Base-by-base conservation (phyloP, 2,113 vertebrate species). In the Ictalurus furcatus region DNA sequence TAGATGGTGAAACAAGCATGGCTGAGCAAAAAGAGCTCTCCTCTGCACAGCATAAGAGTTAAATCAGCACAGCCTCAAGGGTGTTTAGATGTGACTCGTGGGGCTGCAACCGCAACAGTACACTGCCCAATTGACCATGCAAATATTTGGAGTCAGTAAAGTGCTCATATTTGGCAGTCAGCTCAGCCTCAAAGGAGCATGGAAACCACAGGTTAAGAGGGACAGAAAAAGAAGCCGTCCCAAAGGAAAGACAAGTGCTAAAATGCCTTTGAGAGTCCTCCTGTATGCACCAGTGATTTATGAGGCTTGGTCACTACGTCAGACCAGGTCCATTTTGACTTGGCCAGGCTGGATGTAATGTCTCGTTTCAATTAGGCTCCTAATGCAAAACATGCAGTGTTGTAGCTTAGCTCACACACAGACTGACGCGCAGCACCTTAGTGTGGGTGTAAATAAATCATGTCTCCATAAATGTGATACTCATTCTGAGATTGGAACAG, bases 111-210 rank as follows among this genome's bases (percentile, higher is more conserved):
- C 89, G 84, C 91, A 93, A 92, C 92, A 92, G 89, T 90, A 89
- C 89, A 91, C 93, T 92, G 91, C 93, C 93, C 93, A 95, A 91
- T 92, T 94, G 92, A 94, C 90, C 93, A 91, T 92, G 93, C 92
- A 94, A 95, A 95, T 95, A 95, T 95, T 95, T 95, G 91, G 91
- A 94, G 91, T 92, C 85, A 73, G 89, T 79, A 92, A 89, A 90
- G 90, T 92, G 90, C 90, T 90, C 92, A 93, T 94, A 93, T 92
- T 95, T 94, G 93, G 93, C 94, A 93, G 93, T 84, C 88, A 83
- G 81, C 48, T 89, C 88, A 90, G 88, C 90, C 92, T 92, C 93
- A 92, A 94, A 93, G 92, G 78, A 89, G 91, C 86, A 79, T 92
- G 88, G 87, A 91, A 94, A 93, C 93, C 92, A 89, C 92, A 95